These are phyloP conservation scores for Hemiprocne comata DNA, from an alignment of 2,113 vertebrate genomes.

Conservation along the genomic window DNA sequence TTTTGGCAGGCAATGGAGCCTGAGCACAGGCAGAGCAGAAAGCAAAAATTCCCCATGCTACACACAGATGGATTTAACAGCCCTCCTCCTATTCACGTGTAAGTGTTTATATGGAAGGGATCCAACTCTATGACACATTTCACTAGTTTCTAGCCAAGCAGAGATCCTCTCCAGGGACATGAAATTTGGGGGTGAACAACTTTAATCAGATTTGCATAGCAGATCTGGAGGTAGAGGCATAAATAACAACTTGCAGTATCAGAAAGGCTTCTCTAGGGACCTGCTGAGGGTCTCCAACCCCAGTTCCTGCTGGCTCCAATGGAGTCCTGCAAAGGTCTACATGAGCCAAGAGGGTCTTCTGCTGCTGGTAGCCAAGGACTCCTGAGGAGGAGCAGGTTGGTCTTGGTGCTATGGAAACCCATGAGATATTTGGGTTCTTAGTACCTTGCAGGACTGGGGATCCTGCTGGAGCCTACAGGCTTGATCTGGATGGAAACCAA, in stretches of 20 bases:
- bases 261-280: neutral
- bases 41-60: neutral
- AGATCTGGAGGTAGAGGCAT: neutral
- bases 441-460: neutral
- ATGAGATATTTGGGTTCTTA: neutral
- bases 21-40: neutral
- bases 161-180: neutral
- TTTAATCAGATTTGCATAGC: neutral
- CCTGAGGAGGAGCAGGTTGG: neutral
- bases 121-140: neutral
- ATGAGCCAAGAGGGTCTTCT: neutral
- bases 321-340: neutral
- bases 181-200: neutral
- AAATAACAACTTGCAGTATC: neutral
- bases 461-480: neutral
- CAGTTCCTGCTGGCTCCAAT: fast-evolving
- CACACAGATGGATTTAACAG: neutral
- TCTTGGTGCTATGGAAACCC: neutral
- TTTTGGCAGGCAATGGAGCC: neutral
- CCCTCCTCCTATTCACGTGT: neutral
- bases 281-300: neutral
- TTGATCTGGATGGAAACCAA: neutral
- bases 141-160: neutral
- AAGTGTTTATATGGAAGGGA: neutral
- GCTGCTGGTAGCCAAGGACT: neutral